phyloP scores from a whole-genome alignment of 2,888 invertebrate species.

The Saturnia japonica region DNA sequence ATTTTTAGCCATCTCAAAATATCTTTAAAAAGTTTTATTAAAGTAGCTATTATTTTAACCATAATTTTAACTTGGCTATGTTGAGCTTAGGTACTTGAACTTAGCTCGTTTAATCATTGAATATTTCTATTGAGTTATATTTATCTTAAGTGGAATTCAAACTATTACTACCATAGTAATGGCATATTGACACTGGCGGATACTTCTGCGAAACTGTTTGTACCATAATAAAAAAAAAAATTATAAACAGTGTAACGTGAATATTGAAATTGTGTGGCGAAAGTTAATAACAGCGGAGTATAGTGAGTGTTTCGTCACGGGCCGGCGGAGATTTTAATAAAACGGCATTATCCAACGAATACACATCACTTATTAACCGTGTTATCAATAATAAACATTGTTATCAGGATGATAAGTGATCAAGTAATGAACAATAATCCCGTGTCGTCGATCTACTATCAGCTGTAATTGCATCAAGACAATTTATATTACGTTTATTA shows the following conservation, averaged over 20 bases:
- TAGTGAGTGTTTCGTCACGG: slow-evolving; percentile 28
- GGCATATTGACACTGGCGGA: background rate
- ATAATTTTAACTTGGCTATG: background rate
- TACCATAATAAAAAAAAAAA: background rate
- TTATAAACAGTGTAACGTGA: background rate
- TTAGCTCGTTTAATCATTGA: background rate
- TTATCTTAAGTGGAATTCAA: background rate
- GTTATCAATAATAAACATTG: slow-evolving; percentile 27
- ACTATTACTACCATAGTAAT: background rate
- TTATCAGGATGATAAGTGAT: slow-evolving; percentile 28
- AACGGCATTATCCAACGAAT: slow-evolving; percentile 26
- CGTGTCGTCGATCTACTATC: slow-evolving; percentile 8
- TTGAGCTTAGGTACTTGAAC: background rate
- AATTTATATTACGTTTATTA: slow-evolving; percentile 21
- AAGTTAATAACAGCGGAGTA: slow-evolving; percentile 6
- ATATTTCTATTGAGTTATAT: no score
- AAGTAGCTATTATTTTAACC: background rate
- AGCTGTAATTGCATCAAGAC: slow-evolving; percentile 15
- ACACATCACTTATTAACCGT: slow-evolving; percentile 32
- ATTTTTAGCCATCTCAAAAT: no score
- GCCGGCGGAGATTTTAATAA: slow-evolving; percentile 37
- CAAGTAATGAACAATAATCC: slow-evolving; percentile 26
- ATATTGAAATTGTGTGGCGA: background rate
- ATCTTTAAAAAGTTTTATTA: background rate
- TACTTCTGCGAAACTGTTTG: background rate